Evolutionary conservation across 1,140 invertebrate species (phyloP).

Genomic region (Zaprionus inermis): DNA sequence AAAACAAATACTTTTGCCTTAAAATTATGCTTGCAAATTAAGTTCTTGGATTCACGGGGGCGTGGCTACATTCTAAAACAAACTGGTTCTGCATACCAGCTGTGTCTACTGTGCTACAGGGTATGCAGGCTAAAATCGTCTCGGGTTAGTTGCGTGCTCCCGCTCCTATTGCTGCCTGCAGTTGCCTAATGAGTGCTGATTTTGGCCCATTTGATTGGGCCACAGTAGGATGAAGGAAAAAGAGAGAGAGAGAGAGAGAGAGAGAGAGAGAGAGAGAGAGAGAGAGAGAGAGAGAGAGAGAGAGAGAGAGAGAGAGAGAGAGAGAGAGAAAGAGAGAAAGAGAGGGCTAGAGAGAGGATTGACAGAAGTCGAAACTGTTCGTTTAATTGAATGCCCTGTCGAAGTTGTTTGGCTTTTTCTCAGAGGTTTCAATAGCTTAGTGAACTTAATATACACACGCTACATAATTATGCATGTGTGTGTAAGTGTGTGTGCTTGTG

Average conservation of each 20-base stretch:
- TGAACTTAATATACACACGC: neutral
- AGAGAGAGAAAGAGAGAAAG: neutral
- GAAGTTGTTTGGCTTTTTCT: neutral
- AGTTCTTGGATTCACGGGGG: too few species aligned
- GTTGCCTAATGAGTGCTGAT: slow-evolving; percentile 21
- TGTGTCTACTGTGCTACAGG: neutral
- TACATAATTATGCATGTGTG: neutral
- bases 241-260: too few species aligned
- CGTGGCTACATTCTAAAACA: too few species aligned
- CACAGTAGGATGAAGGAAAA: too few species aligned
- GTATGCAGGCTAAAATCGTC: neutral
- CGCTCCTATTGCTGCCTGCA: slow-evolving; percentile 1
- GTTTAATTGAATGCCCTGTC: slow-evolving; percentile 18
- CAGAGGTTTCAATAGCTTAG: slow-evolving; percentile 9
- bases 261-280: too few species aligned
- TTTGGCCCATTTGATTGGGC: slow-evolving; percentile 19
- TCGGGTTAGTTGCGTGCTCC: neutral
- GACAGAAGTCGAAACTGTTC: neutral
- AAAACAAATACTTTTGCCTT: too few species aligned
- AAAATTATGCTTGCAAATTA: too few species aligned
- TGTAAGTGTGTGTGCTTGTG: neutral
- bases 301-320: neutral
- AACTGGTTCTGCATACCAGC: too few species aligned
- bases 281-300: neutral
- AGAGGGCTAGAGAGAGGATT: too few species aligned